Evolutionary conservation across 2,888 invertebrate genomes (phyloP).

Genomic region (Anthophora plumipes): DNA sequence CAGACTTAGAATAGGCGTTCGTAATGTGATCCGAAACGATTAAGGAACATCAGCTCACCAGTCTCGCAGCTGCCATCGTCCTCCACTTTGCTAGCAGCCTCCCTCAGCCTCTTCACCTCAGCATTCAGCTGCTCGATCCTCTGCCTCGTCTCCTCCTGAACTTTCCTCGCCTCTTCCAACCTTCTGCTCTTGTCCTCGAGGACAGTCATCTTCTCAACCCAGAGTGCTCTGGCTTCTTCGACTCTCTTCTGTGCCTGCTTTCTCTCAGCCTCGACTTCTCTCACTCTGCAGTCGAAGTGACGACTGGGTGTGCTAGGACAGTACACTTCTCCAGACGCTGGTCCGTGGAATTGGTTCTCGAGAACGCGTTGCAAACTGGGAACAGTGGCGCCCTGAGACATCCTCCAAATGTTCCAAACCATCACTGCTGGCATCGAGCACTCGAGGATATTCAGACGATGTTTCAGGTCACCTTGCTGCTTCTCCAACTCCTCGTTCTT

Average conservation of each 20-base stretch:
- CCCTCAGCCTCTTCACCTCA: slow-evolving; percentile 67
- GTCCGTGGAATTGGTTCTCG: slow-evolving; percentile 72
- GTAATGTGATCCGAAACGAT: no score
- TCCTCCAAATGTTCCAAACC: slow-evolving; percentile 87
- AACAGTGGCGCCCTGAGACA: slow-evolving; percentile 68
- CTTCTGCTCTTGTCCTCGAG: slow-evolving; percentile 67
- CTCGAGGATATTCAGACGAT: slow-evolving; percentile 87
- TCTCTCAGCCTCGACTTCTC: slow-evolving; percentile 77
- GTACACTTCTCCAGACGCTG: slow-evolving; percentile 53
- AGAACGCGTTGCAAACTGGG: slow-evolving; percentile 66
- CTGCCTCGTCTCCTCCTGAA: slow-evolving; percentile 69
- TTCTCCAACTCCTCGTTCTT: slow-evolving; percentile 86
- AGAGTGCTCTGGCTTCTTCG: slow-evolving; percentile 74
- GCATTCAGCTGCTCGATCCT: slow-evolving; percentile 69
- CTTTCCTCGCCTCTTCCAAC: slow-evolving; percentile 73
- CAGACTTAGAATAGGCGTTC: no score
- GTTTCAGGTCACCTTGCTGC: slow-evolving; percentile 85
- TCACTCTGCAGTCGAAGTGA: slow-evolving; percentile 77
- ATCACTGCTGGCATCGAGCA: slow-evolving; percentile 88
- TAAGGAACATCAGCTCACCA: slow-evolving; percentile 61
- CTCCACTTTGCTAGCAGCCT: neutral
- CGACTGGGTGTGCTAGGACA: slow-evolving; percentile 72
- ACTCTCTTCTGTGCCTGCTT: slow-evolving; percentile 74
- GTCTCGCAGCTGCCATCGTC: slow-evolving; percentile 44
- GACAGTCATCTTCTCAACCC: slow-evolving; percentile 68